Conservation (phyloP, 2,888 invertebrate species). For the Leptothorax acervorum region DNA sequence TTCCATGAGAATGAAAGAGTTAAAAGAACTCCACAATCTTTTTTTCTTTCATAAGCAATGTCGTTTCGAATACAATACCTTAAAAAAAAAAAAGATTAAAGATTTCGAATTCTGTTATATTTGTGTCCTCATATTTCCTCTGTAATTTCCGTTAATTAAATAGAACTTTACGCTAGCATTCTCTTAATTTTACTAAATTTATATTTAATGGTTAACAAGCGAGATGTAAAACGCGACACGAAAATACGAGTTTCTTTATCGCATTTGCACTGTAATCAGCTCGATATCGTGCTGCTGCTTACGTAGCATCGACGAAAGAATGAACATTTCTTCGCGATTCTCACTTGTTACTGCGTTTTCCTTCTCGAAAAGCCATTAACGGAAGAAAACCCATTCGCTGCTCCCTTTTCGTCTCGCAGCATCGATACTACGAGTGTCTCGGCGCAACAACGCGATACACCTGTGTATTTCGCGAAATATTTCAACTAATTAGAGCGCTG, state of each 20-base stretch:
- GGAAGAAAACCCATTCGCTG: neutral
- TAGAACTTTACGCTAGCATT: neutral
- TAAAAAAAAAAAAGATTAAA: no score
- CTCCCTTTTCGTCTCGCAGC: neutral
- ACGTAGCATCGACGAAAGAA: conserved; percentile 4
- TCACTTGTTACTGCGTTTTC: conserved; percentile 1
- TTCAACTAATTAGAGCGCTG: conserved; percentile 61
- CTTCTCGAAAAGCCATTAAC: conserved; percentile 12
- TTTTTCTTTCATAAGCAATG: no score
- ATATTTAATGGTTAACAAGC: neutral
- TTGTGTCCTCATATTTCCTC: neutral
- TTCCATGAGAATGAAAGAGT: no score
- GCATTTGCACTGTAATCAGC: neutral
- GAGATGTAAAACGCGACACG: neutral
- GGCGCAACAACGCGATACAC: neutral
- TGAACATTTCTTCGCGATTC: conserved; percentile 7
- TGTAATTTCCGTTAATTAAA: conserved; percentile 15
- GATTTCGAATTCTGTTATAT: no score
- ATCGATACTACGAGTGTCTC: conserved; percentile 6
- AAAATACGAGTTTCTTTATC: conserved; percentile 1
- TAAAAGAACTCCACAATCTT: no score
- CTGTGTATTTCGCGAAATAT: conserved; percentile 51
- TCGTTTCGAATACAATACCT: no score
- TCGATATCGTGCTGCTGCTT: neutral
- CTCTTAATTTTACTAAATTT: neutral